Base-by-base conservation (phyloP, 2,888 invertebrate genomes). In the Stenolophus ochropezus region DNA sequence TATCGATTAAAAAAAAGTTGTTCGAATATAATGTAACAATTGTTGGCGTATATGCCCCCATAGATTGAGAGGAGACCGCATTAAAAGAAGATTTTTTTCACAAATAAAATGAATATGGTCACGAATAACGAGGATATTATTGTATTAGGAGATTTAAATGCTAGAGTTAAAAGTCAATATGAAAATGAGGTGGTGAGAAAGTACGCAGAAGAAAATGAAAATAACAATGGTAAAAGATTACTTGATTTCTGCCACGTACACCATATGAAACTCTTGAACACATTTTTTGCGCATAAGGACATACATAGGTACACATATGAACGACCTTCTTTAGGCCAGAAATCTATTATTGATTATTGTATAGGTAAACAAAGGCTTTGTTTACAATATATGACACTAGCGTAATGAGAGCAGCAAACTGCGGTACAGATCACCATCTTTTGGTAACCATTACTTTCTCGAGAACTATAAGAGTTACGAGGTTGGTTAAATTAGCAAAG, bases 251-350 rank as follows among this genome's bases (percentile, higher is more conserved):
- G 49, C 11, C 3, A 11, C 49, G 49, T 5, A 49, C 49, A 49
- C 11, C 11, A 49, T 5, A 49, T 49, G 49, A 49, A 49, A 49
- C 3, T 49, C 11, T 84, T 53, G 83, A 78, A n/a, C 84, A 86
- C 81, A 81, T 83, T 51, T 82, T 84, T 79, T 84, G 84, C 74
- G 83, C 77, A 58, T 58, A 83, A 27, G 61, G 86, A 82, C 85
- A 89, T 82, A 86, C 86, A 20, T 91, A 91, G 91, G 85, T 88
- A 75, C 88, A 90, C 85, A 86, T 49, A 11, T 4, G 49, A 49
- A 11, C 11, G 11, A 2, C 49, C 84, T 86, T 88, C 83, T 86
- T 85, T 42, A 83, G 83, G 53, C 85, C 84, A 20, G n/a, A n/a
- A 5, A 27, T 27, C 27, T 27, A 27, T 27, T 4, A 27, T 5